These are phyloP conservation scores for Dendrolimus kikuchii DNA, from an alignment of 1,140 invertebrate genomes.

Conservation along the genomic window DNA sequence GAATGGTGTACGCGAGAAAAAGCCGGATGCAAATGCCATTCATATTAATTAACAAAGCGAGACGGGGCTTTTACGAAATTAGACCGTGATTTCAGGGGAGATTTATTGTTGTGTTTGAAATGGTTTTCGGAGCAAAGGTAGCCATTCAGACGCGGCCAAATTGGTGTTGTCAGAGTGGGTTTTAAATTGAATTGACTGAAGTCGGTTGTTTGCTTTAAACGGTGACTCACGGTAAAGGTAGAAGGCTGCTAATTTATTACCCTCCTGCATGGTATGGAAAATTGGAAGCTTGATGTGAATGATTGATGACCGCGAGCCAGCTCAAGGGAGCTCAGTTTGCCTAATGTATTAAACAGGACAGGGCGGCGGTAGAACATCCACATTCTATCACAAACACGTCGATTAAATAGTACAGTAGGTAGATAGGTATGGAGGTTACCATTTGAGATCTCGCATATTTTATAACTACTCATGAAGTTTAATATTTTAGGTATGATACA, in stretches of 20 bases:
- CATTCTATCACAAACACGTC: no score
- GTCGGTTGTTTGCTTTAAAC: slow-evolving; percentile 40
- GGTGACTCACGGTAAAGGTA: slow-evolving; percentile 22
- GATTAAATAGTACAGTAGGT: no score
- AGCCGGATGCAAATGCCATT: slow-evolving; percentile 71
- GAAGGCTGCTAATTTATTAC: slow-evolving; percentile 28
- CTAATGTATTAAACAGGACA: background rate
- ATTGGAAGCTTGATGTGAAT: slow-evolving; percentile 15
- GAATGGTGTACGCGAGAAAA: slow-evolving; percentile 70
- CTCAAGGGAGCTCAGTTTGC: background rate
- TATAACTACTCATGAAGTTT: no score
- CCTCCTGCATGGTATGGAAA: slow-evolving; percentile 17
- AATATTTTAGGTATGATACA: no score
- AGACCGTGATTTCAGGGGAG: slow-evolving; percentile 69
- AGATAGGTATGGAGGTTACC: no score
- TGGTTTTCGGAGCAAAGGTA: slow-evolving; percentile 65
- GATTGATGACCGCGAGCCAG: slow-evolving; percentile 15
- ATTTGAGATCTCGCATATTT: no score
- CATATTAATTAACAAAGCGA: slow-evolving; percentile 72
- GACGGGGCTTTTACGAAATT: slow-evolving; percentile 71
- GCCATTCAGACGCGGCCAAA: slow-evolving; percentile 61
- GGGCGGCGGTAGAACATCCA: no score
- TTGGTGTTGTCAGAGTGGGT: slow-evolving; percentile 56
- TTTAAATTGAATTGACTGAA: slow-evolving; percentile 61
- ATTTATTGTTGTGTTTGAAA: slow-evolving; percentile 71